Base-by-base conservation (phyloP, 64 coral and sea anemone genomes). In the Hydrozoanthus tunicans region DNA sequence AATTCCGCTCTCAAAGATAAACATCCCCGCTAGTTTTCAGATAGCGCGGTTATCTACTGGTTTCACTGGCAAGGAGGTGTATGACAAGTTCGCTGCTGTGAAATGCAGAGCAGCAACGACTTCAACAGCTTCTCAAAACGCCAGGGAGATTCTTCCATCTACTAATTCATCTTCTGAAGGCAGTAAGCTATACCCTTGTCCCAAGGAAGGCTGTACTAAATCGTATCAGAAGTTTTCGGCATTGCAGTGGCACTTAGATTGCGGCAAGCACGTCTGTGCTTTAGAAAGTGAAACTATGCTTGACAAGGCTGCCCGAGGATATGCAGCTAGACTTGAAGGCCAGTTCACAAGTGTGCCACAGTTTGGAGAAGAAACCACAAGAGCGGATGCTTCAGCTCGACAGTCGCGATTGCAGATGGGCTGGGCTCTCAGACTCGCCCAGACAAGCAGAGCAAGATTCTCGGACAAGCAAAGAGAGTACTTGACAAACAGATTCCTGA, bases 391-490 rank as follows among this genome's bases (percentile, higher is more conserved):
- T 82, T 59, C 26, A 82, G 26, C 27, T 82, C 80, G 12, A 65
- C 58, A 82, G 24, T 82, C 80, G 24, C 80, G 9, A 82, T 63
- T 82, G 80, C 80, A 82, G 26, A 82, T 65, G 4, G 59, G 89
- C 89, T 79, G 74, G 76, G 75, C 89, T 91, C 89, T 91, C 62
- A 91, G 68, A 91, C 51, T 79, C 76, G 69, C 77, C 89, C 89
- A 91, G 77, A 81, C 77, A 59, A 81, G 63, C 89, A 91, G 77
- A 91, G 77, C 77, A 79, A 67, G 77, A 79, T 91, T 91, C 60
- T 91, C 89, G 51, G 75, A 79, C 89, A 80, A 67, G 77, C 53
- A 79, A 79, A 79, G 59, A 81, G 79, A 81, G n/a, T 81, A 4
- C 79, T 81, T 81, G 79, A 62, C 59, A 51, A 81, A 64, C 79